Base-by-base conservation (phyloP, 1,140 invertebrate species). In the Dinothrombium tinctorium region DNA sequence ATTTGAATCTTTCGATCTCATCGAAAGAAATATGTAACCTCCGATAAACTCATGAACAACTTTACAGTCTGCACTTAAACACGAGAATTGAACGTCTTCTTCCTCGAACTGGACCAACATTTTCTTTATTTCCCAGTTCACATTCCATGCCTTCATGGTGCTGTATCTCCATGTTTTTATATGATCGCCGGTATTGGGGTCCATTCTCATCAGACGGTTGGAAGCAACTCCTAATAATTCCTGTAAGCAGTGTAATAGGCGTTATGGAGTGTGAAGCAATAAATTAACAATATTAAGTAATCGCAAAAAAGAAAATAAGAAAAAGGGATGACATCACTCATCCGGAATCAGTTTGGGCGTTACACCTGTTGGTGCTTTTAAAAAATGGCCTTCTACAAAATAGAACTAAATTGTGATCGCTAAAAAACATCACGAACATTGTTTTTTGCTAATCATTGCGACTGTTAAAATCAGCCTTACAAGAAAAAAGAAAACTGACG, bases 21-120 rank as follows among this genome's bases (percentile, higher is more conserved):
- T 90, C 0, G 86, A 94, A 39, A 96, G 67, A 65, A 96, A 98
- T 40, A 98, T 96, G 60, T 98, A 98, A 9, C 92, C 92, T 15
- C 92, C 87, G 47, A 99, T 98, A 56, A 95, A 98, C 59, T 99
- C 92, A 56, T 98, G 90, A 4, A 96, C 75, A 0, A 95, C 84
- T 65, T 98, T 94, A 54, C 89, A 95, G 56, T 94, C 86, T 1
- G 86, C 83, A 4, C 83, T 87, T 32, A 84, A 71, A 45, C 82
- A 86, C 29, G 79, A 79, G 62, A 98, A 96, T 42, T 83, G 74
- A 9, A 95, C 76, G 51, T 82, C 84, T 49, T 77, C 84, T 43
- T 94, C 82, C 53, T 96, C 86, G 54, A 95, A 92, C 56, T 96
- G 86, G 2, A 98, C 77, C 74, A 89, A 89, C 73, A 98, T 86